Conservation (phyloP, 2,888 invertebrate genomes). For the Yponomeuta evonymella region DNA sequence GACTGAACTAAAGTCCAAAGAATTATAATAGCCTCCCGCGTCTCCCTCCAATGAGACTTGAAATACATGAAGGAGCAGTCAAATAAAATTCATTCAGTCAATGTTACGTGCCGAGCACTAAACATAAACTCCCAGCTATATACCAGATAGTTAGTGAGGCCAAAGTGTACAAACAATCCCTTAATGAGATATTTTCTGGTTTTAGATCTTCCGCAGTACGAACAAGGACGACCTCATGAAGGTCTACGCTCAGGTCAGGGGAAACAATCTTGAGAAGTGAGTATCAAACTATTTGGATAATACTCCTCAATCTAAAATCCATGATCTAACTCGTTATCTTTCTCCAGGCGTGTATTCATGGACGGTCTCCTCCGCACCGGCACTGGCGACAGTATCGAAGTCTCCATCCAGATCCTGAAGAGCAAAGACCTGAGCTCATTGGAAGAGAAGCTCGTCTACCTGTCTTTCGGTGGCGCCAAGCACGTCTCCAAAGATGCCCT, state of each 20-base stretch:
- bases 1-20: too few species aligned
- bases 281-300: slow-evolving; percentile 25
- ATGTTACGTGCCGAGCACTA: too few species aligned
- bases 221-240: slow-evolving; percentile 82
- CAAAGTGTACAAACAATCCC: neutral
- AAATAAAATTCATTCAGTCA: too few species aligned
- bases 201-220: slow-evolving; percentile 79
- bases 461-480: slow-evolving; percentile 81
- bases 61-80: too few species aligned
- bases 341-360: slow-evolving; percentile 81
- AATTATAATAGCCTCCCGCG: too few species aligned
- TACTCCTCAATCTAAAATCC: neutral
- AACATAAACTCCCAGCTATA: neutral
- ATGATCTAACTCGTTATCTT: slow-evolving; percentile 1
- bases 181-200: slow-evolving; percentile 27
- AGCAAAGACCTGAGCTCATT: slow-evolving; percentile 74
- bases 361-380: slow-evolving; percentile 89
- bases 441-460: slow-evolving; percentile 79
- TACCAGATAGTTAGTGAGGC: too few species aligned
- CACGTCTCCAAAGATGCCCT: slow-evolving; percentile 81
- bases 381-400: slow-evolving; percentile 85
- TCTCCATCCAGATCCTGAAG: slow-evolving; percentile 79
- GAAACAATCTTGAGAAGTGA: slow-evolving; percentile 77
- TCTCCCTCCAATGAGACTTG: too few species aligned
- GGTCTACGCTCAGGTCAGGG: slow-evolving; percentile 79